These are phyloP conservation scores for Sinohyriopsis cumingii DNA, from an alignment of 2,888 invertebrate species.

Conservation along the genomic window DNA sequence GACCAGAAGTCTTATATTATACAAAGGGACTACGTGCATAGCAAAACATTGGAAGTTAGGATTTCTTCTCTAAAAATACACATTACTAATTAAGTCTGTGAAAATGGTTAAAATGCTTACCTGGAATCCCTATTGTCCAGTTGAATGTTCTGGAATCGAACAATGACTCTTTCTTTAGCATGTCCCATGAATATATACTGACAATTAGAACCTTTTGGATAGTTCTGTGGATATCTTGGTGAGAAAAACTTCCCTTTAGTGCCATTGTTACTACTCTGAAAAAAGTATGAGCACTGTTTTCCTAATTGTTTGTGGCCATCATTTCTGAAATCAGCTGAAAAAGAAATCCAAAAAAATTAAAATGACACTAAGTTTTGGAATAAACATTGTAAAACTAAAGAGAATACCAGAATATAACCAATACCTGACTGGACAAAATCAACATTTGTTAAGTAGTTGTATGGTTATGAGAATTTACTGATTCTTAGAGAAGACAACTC, in stretches of 20 bases:
- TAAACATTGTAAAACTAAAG: background rate
- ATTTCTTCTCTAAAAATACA: too few relatives aligned
- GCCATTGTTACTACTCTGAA: slow-evolving; percentile 51
- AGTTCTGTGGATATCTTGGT: slow-evolving; percentile 70
- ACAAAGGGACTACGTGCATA: too few relatives aligned
- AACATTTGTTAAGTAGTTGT: too few relatives aligned
- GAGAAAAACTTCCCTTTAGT: slow-evolving; percentile 67
- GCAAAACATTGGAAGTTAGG: too few relatives aligned
- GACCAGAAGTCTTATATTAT: too few relatives aligned
- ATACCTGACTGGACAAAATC: too few relatives aligned
- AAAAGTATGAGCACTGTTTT: slow-evolving; percentile 62
- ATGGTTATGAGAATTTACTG: too few relatives aligned
- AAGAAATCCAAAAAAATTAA: slow-evolving; percentile 5
- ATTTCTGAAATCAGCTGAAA: slow-evolving; percentile 61
- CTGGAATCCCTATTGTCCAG: slow-evolving; percentile 49
- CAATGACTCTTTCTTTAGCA: slow-evolving; percentile 64
- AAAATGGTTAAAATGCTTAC: slow-evolving; percentile 15
- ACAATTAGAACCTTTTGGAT: slow-evolving; percentile 69
- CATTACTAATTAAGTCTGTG: too few relatives aligned
- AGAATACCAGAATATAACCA: background rate
- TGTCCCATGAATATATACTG: slow-evolving; percentile 70
- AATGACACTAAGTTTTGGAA: slow-evolving; percentile 11
- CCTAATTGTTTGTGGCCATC: slow-evolving; percentile 56
- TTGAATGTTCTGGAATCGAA: slow-evolving; percentile 67
- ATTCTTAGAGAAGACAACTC: too few relatives aligned